phyloP scores from a whole-genome alignment of 2,797 vertebrate genomes.

The Geotrypetes seraphini region DNA sequence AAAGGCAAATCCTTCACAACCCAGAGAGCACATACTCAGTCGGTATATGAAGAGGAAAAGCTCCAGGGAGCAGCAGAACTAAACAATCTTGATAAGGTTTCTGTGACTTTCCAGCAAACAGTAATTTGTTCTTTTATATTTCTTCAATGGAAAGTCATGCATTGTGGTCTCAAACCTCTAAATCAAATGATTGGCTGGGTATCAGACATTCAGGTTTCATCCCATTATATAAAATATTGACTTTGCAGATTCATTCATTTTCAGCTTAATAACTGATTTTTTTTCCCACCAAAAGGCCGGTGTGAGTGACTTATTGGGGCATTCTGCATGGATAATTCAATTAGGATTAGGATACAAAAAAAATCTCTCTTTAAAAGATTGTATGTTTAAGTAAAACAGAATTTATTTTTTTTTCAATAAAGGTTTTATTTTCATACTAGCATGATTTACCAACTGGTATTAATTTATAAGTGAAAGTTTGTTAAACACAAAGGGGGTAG shows the following conservation, averaged over 20 bases:
- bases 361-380: slow-evolving; percentile 1
- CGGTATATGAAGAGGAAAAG: slow-evolving; percentile 17
- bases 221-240: slow-evolving; percentile 24
- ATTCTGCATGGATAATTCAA: slow-evolving; percentile 12
- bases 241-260: slow-evolving; percentile 19
- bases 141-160: slow-evolving; percentile 31
- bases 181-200: slow-evolving; percentile 34
- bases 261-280: slow-evolving; percentile 17
- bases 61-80: slow-evolving; percentile 30
- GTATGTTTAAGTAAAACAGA: neutral
- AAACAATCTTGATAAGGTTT: slow-evolving; percentile 36
- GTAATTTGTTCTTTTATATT: slow-evolving; percentile 37
- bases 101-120: slow-evolving; percentile 31
- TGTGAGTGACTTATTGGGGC: slow-evolving; percentile 6
- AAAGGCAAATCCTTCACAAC: slow-evolving; percentile 38
- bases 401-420: neutral
- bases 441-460: too few species aligned
- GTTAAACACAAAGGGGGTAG: too few species aligned
- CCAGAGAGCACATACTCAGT: slow-evolving; percentile 29
- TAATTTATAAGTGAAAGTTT: too few species aligned
- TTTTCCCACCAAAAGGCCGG: slow-evolving; percentile 11
- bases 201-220: slow-evolving; percentile 22
- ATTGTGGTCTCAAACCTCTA: slow-evolving; percentile 30
- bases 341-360: slow-evolving; percentile 3
- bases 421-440: too few species aligned